A percentile compares a stretch with the other conserved stretches of the same genome.
Evolutionary conservation across 2,888 invertebrate species (phyloP).

Genomic region (Eulithis prunata): DNA sequence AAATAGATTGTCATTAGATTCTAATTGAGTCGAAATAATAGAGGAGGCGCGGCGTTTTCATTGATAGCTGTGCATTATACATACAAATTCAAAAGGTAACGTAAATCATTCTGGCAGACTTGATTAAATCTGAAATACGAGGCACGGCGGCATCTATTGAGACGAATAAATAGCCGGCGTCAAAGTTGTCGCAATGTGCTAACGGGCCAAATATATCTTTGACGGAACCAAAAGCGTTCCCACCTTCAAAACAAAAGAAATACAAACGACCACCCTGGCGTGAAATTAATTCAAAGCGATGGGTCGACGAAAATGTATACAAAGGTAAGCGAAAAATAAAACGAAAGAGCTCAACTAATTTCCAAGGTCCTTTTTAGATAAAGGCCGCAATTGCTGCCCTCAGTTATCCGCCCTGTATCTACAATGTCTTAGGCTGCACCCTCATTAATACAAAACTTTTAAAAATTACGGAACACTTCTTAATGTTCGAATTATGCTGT

Average conservation of each 20-base stretch:
- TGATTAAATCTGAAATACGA: constrained; percentile 80
- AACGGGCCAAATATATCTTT: constrained; percentile 76
- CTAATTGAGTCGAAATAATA: constrained; percentile 58
- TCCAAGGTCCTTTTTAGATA: constrained; percentile 68
- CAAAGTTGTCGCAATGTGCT: constrained; percentile 76
- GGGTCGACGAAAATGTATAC: constrained; percentile 73
- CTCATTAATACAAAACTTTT: constrained; percentile 43
- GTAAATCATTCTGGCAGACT: constrained; percentile 76
- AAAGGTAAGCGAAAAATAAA: constrained; percentile 77
- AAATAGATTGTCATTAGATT: constrained; percentile 46
- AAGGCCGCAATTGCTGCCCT: constrained; percentile 64
- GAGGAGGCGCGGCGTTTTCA: constrained; percentile 55
- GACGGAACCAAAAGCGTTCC: constrained; percentile 65
- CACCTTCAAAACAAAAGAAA: constrained; percentile 75
- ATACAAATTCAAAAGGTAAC: constrained; percentile 66
- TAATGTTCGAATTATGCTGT: constrained; percentile 42
- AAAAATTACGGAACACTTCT: constrained; percentile 42
- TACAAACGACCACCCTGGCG: constrained; percentile 72
- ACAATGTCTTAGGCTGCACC: constrained; percentile 41
- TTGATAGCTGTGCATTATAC: constrained; percentile 53
- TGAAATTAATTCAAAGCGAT: constrained; percentile 79
- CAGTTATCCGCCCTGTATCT: constrained; percentile 59
- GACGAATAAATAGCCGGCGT: constrained; percentile 75
- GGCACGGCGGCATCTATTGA: constrained; percentile 70
- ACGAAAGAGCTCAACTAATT: constrained; percentile 69